phyloP scores from a whole-genome alignment of 2,113 vertebrate genomes.

The Nasalis larvatus region DNA sequence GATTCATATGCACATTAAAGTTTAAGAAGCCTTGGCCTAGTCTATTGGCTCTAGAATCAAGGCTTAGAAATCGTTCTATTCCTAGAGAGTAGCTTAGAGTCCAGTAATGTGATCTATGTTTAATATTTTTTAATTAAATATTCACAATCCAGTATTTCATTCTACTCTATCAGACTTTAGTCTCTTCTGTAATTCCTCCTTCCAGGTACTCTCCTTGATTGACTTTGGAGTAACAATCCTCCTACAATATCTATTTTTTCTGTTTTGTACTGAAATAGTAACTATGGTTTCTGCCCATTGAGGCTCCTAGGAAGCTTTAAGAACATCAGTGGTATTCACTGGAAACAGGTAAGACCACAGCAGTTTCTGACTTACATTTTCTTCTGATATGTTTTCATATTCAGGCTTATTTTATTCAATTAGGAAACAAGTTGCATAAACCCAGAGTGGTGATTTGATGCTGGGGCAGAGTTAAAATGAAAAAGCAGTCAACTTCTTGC shows the following conservation, averaged over 20 bases:
- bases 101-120: constrained; percentile 12
- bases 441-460: not conserved
- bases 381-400: constrained; percentile 7
- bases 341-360: constrained; percentile 33
- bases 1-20: not conserved
- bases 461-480: not conserved
- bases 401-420: constrained; percentile 26
- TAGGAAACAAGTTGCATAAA: constrained; percentile 29
- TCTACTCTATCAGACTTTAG: not conserved
- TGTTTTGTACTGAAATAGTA: constrained; percentile 49
- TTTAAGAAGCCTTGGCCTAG: constrained; percentile 7
- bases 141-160: not conserved
- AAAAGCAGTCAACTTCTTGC: constrained; percentile 7
- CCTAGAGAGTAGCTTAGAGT: not conserved
- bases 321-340: not conserved
- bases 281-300: not conserved
- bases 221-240: constrained; percentile 25
- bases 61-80: constrained; percentile 25
- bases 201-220: not conserved
- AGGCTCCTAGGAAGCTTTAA: not conserved
- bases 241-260: not conserved
- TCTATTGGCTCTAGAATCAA: constrained; percentile 16
- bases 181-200: constrained; percentile 17
- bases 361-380: constrained; percentile 21
- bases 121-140: constrained; percentile 10